phyloP scores from a whole-genome alignment of 2,888 invertebrate species.

The Gastrophysa polygoni region DNA sequence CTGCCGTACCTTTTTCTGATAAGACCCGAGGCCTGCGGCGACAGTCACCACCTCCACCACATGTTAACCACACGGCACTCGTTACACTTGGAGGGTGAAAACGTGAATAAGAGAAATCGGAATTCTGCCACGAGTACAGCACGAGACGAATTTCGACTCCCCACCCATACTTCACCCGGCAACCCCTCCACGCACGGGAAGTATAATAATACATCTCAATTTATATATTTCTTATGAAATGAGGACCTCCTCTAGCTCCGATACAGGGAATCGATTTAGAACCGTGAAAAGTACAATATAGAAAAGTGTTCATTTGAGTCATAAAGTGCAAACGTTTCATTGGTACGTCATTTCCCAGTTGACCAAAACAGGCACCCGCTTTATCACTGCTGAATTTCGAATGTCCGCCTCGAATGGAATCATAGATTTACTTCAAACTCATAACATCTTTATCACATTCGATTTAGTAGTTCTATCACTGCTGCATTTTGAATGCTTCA shows the following conservation, averaged over 20 bases:
- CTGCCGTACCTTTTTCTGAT: slow-evolving; percentile 5
- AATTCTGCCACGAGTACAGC: slow-evolving; percentile 15
- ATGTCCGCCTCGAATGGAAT: too few relatives aligned
- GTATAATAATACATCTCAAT: slow-evolving; percentile 30
- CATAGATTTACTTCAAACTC: too few relatives aligned
- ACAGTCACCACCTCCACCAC: slow-evolving; percentile 6
- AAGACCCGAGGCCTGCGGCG: background rate
- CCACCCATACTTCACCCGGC: slow-evolving; percentile 27
- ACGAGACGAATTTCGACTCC: slow-evolving; percentile 24
- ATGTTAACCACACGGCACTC: slow-evolving; percentile 3
- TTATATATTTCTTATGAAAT: slow-evolving; percentile 30
- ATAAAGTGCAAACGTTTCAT: too few relatives aligned
- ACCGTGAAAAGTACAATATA: too few relatives aligned
- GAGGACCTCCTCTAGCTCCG: background rate
- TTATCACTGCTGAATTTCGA: too few relatives aligned
- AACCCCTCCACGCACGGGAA: slow-evolving; percentile 12
- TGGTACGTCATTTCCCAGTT: too few relatives aligned
- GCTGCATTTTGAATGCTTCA: too few relatives aligned
- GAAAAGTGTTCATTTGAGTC: too few relatives aligned
- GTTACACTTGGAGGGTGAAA: background rate
- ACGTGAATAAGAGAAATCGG: slow-evolving; percentile 8
- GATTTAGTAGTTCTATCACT: too few relatives aligned
- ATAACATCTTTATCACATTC: too few relatives aligned
- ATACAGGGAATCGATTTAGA: background rate
- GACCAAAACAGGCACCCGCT: too few relatives aligned